Evolutionary conservation across 2,113 vertebrate species (phyloP).

Genomic region (Rhinolophus sinicus): DNA sequence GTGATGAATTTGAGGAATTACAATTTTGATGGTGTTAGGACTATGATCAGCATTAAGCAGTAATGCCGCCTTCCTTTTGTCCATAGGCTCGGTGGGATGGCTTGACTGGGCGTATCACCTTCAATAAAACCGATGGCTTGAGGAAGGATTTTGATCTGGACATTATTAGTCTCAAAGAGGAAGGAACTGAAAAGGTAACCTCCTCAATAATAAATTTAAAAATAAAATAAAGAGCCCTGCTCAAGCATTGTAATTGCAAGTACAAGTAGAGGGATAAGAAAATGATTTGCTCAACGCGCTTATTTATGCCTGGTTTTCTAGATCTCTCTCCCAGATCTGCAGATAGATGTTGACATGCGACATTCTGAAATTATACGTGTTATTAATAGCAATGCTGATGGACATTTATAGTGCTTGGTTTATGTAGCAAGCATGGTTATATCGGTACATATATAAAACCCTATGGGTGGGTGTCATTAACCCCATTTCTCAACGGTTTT

Average conservation of each 20-base stretch:
- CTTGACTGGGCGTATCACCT: constrained; percentile 95
- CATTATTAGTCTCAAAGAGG: constrained; percentile 98
- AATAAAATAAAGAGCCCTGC: background rate
- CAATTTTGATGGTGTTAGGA: background rate
- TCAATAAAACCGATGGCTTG: constrained; percentile 96
- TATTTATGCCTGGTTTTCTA: background rate
- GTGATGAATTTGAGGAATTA: background rate
- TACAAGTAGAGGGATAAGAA: background rate
- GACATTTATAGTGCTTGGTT: background rate
- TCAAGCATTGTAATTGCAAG: background rate
- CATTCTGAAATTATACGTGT: background rate
- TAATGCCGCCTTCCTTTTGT: constrained; percentile 58
- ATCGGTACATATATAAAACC: background rate
- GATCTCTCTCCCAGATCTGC: background rate
- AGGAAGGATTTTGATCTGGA: constrained; percentile 98
- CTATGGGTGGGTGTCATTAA: background rate
- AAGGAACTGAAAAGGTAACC: constrained; percentile 96
- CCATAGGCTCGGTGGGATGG: constrained; percentile 95
- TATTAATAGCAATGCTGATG: background rate
- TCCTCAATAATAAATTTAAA: background rate
- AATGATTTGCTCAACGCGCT: background rate
- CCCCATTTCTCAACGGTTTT: background rate
- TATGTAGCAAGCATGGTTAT: background rate
- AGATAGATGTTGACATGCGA: background rate
- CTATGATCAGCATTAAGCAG: constrained; percentile 14